phyloP scores from a whole-genome alignment of 2,888 invertebrate species.

The Pammene fasciana region DNA sequence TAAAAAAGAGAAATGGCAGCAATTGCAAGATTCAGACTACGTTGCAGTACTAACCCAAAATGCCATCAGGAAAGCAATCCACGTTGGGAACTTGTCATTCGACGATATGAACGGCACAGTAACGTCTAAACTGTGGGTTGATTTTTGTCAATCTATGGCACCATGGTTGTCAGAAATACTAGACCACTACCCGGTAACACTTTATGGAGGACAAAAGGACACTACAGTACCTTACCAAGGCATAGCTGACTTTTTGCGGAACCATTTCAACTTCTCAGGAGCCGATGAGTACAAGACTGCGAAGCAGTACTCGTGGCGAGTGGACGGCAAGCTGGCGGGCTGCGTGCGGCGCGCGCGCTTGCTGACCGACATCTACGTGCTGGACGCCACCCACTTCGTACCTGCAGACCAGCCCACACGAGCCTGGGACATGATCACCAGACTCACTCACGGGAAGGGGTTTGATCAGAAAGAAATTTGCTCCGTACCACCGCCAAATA shows the following conservation, averaged over 20 bases:
- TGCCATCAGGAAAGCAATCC: slow-evolving; percentile 86
- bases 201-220: slow-evolving; percentile 92
- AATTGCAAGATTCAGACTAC: slow-evolving; percentile 47
- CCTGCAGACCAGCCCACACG: slow-evolving; percentile 86
- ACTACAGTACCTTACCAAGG: slow-evolving; percentile 91
- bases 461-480: slow-evolving; percentile 1
- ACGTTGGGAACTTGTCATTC: slow-evolving; percentile 88
- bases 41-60: slow-evolving; percentile 79
- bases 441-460: not conserved
- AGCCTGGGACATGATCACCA: slow-evolving; percentile 75
- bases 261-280: slow-evolving; percentile 81
- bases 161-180: slow-evolving; percentile 84
- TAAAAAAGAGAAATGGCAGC: no score
- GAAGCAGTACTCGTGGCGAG: slow-evolving; percentile 82
- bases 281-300: slow-evolving; percentile 83
- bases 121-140: slow-evolving; percentile 84
- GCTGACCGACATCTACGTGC: slow-evolving; percentile 84
- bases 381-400: slow-evolving; percentile 88
- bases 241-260: slow-evolving; percentile 87
- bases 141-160: slow-evolving; percentile 88
- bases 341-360: slow-evolving; percentile 85
- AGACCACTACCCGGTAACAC: slow-evolving; percentile 84
- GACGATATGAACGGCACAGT: slow-evolving; percentile 77
- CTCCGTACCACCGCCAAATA: not conserved
- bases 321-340: slow-evolving; percentile 83